Conservation (phyloP, 2,113 vertebrate genomes). For the Scopus umbretta region DNA sequence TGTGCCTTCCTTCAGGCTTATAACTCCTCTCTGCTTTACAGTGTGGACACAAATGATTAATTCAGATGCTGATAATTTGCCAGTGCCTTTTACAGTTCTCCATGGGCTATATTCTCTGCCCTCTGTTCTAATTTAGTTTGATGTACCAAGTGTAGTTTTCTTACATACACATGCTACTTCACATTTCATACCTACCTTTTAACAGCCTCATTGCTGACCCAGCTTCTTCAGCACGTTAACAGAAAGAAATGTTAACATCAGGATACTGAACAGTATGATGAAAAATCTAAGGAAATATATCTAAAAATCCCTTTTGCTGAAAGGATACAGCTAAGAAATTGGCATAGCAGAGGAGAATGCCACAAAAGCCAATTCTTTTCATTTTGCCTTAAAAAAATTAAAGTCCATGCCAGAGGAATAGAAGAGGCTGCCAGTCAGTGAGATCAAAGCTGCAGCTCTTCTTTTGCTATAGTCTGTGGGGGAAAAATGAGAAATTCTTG, state of each 20-base stretch:
- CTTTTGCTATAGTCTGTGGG: neutral
- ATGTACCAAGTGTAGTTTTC: neutral
- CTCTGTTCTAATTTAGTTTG: neutral
- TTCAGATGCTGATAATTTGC: neutral
- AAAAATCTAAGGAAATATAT: neutral
- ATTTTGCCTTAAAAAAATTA: neutral
- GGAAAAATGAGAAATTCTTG: neutral
- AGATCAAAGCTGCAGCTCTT: slow-evolving; percentile 22
- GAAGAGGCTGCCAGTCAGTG: neutral
- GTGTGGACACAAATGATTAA: neutral
- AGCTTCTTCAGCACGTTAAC: neutral
- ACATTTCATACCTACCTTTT: neutral
- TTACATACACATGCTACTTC: neutral
- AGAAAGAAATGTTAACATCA: neutral
- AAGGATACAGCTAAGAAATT: neutral
- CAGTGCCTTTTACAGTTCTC: neutral
- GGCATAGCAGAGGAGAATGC: neutral
- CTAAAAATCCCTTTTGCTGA: neutral
- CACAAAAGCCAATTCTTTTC: neutral
- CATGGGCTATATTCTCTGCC: neutral
- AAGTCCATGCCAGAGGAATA: neutral
- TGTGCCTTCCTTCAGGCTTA: neutral
- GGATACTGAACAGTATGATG: neutral
- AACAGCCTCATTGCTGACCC: neutral
- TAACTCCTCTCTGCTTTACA: neutral